Evolutionary conservation across 2,113 vertebrate species (phyloP), one percentile per base, ranked within the genome.

Genomic region (Neolamprologus toae): DNA sequence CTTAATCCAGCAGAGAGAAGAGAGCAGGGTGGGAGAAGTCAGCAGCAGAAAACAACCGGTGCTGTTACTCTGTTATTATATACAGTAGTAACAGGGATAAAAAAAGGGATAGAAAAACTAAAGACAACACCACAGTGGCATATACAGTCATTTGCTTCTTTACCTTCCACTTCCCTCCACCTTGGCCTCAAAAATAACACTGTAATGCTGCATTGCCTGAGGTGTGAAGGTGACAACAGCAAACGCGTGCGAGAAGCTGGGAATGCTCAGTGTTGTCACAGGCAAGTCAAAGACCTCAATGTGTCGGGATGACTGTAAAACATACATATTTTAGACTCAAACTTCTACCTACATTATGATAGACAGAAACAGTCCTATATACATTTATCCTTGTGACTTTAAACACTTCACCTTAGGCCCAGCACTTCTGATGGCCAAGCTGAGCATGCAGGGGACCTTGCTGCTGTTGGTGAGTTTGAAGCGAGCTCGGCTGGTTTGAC

Each of bases 401-500:
- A 71, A 40, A 83, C 16, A 19, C 19, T 90, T 91, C 89, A 99
- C 98, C 98, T 97, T 97, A 23, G 12, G n/a, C 1, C 89, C 90
- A 55, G 84, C 4, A 2, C 97, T 88, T 90, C 92, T 97, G 85
- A 98, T 81, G 1, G 92, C 66, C 8, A 99, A 81, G 45, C 31
- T 92, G 80, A 98, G 92, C 0, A 96, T 90, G 31, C 97, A 99
- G 6, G 97, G 89, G 5, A 99, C 95, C 90, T 97, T 97, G 13
- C 89, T 95, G 13, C 82, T 45, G 14, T 98, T 99, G 89, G 87
- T 93, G 91, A 99, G 96, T 86, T 97, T 97, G 92, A 99, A 97
- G 31, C 97, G 97, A 54, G 98, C 98, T 68, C 93, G 93, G 82
- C 95, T 96, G 13, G 90, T 92, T 10, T 86, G 94, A 59, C 97